A percentile compares a stretch with the other conserved stretches of the same genome.
Evolutionary conservation across 2,113 vertebrate genomes (phyloP).

Genomic region (Rissa tridactyla): DNA sequence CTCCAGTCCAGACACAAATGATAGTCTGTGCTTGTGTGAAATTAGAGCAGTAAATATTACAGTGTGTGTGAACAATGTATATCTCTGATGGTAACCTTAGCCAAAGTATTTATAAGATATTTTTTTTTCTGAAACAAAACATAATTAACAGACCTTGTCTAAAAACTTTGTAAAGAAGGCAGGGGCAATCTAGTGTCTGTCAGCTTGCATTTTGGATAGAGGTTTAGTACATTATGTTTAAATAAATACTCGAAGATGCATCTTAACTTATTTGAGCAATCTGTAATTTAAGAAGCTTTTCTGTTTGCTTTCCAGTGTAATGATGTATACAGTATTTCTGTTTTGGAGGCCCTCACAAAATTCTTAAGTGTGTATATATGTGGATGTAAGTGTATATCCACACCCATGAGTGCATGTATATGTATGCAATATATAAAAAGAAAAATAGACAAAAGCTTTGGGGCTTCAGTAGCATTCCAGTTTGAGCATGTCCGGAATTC

Average conservation of each 20-base stretch:
- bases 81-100: not conserved
- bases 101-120: not conserved
- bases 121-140: not conserved
- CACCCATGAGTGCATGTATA: not conserved
- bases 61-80: not conserved
- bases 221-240: not conserved
- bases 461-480: not conserved
- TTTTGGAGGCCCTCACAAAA: not conserved
- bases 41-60: not conserved
- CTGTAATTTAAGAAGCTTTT: not conserved
- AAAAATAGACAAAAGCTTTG: not conserved
- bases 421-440: not conserved
- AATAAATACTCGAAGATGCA: not conserved
- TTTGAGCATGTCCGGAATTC: not conserved
- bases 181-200: not conserved
- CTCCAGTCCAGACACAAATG: not conserved
- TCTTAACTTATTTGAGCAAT: not conserved
- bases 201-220: not conserved
- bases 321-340: not conserved
- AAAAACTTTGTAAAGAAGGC: not conserved
- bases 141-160: not conserved
- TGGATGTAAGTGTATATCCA: not conserved
- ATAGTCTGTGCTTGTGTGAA: not conserved
- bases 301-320: not conserved
- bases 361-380: not conserved